Evolutionary conservation across 2,888 invertebrate species (phyloP).

Genomic region (Mongoloraphidia duomilia): DNA sequence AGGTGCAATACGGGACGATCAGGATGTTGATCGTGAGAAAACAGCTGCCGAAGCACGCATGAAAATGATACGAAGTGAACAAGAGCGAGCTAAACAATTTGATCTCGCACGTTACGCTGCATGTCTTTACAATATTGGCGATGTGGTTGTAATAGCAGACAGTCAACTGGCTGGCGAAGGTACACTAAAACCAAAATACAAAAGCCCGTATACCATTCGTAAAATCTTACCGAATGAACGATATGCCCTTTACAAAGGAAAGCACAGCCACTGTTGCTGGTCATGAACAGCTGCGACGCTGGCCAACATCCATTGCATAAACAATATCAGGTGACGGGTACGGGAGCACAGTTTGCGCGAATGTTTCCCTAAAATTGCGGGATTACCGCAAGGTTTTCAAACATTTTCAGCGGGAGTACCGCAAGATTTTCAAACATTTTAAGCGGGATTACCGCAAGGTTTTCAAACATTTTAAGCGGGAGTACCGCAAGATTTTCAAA

Average conservation of each 20-base stretch:
- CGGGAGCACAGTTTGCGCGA: too few species aligned
- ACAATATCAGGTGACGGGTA: too few species aligned
- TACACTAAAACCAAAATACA: slow-evolving; percentile 9
- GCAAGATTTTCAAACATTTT: too few species aligned
- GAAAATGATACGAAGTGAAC: neutral
- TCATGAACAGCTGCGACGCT: slow-evolving; percentile 12
- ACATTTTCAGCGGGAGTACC: too few species aligned
- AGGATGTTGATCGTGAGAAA: neutral
- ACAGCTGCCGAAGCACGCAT: slow-evolving; percentile 8
- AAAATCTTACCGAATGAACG: slow-evolving; percentile 12
- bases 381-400: too few species aligned
- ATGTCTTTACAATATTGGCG: slow-evolving; percentile 1
- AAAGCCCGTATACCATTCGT: slow-evolving; percentile 11
- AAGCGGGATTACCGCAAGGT: too few species aligned
- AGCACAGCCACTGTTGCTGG: slow-evolving; percentile 13
- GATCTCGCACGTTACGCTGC: too few species aligned
- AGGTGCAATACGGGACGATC: slow-evolving; percentile 6
- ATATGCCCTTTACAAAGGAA: slow-evolving; percentile 11
- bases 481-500: too few species aligned
- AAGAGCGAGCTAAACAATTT: neutral
- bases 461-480: too few species aligned
- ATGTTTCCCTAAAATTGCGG: too few species aligned
- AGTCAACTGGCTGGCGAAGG: slow-evolving; percentile 6
- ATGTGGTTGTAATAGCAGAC: slow-evolving; percentile 5
- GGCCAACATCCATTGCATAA: neutral